phyloP scores from a whole-genome alignment of 1,140 invertebrate genomes.

The Papilio dardanus region DNA sequence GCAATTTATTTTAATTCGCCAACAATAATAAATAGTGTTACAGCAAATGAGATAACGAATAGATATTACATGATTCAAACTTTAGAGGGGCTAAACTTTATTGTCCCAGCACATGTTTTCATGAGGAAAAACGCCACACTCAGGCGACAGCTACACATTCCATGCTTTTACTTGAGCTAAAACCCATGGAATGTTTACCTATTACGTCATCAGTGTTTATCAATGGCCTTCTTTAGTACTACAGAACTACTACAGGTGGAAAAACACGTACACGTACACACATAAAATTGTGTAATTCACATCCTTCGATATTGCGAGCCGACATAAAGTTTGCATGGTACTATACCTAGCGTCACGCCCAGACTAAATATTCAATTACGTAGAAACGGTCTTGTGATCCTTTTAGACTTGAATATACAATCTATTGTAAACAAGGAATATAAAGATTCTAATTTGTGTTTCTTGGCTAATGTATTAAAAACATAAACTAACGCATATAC shows the following conservation, averaged over 20 bases:
- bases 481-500: background rate
- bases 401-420: background rate
- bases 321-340: background rate
- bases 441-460: background rate
- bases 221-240: too few relatives aligned
- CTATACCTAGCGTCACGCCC: background rate
- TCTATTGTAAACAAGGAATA: background rate
- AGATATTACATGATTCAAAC: background rate
- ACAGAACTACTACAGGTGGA: too few relatives aligned
- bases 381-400: background rate
- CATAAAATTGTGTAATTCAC: background rate
- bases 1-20: slow-evolving; percentile 50
- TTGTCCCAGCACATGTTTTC: too few relatives aligned
- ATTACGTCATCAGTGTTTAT: too few relatives aligned
- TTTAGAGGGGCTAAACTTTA: too few relatives aligned
- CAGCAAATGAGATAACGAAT: slow-evolving; percentile 6
- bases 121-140: background rate
- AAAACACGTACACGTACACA: background rate
- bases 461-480: background rate
- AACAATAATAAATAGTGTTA: slow-evolving; percentile 56
- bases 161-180: too few relatives aligned
- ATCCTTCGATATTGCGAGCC: background rate
- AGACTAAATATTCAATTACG: slow-evolving; percentile 26
- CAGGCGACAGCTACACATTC: background rate
- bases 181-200: too few relatives aligned